Conservation (phyloP, 2,113 vertebrate genomes). For the Rhinolophus ferrumequinum region DNA sequence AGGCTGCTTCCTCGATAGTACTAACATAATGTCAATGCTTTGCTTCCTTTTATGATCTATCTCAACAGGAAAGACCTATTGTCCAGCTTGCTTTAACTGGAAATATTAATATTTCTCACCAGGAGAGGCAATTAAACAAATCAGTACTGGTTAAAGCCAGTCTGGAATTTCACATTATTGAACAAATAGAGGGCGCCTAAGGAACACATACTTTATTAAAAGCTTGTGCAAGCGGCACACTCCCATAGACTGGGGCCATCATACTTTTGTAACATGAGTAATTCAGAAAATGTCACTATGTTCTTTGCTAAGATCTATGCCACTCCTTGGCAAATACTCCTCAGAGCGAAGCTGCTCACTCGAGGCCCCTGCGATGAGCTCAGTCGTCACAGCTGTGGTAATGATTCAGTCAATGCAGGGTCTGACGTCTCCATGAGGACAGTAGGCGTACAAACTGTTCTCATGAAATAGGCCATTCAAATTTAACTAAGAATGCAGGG, state of each 20-base stretch:
- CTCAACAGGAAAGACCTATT: accelerated
- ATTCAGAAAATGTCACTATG: neutral
- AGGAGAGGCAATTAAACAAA: neutral
- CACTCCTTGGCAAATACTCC: neutral
- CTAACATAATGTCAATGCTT: neutral
- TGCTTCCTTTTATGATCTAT: neutral
- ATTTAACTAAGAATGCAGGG: neutral
- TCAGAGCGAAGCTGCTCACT: neutral
- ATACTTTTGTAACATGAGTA: neutral
- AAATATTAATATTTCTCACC: neutral
- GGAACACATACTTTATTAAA: neutral
- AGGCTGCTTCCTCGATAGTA: too few species aligned
- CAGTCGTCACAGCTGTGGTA: accelerated
- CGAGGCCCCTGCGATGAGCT: neutral
- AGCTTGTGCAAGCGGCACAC: neutral
- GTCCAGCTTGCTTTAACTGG: too few species aligned
- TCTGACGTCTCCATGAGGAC: neutral
- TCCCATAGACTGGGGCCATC: accelerated
- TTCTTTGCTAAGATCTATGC: neutral
- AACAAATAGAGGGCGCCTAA: neutral
- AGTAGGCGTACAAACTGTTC: neutral
- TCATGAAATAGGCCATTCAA: neutral
- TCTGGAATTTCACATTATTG: neutral
- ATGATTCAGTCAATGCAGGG: accelerated
- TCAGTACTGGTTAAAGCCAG: neutral